Conservation (phyloP, 2,888 invertebrate genomes). For the Meiosimyza decipiens region DNA sequence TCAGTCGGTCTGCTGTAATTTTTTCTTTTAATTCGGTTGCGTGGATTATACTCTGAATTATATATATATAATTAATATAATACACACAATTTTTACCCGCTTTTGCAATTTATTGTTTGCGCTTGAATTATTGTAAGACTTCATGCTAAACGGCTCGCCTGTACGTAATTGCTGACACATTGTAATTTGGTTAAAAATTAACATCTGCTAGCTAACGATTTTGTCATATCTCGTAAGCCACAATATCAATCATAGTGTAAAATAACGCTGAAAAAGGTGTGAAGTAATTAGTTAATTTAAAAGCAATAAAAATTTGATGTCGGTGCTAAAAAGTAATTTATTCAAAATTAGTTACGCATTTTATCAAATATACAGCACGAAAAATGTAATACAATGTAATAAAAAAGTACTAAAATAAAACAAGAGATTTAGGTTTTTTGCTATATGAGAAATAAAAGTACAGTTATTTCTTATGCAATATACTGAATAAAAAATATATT, state of each 20-base stretch:
- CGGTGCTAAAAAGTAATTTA: slow-evolving; percentile 9
- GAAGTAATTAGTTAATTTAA: background rate
- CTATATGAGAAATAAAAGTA: slow-evolving; percentile 22
- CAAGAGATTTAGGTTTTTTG: slow-evolving; percentile 16
- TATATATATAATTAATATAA: no score
- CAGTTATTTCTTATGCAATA: no score
- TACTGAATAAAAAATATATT: no score
- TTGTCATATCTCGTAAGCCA: slow-evolving; percentile 4
- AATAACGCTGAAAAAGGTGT: slow-evolving; percentile 1
- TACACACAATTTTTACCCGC: no score
- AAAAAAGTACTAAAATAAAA: slow-evolving; percentile 17
- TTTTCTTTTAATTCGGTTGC: no score
- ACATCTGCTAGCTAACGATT: background rate
- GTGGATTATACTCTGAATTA: no score
- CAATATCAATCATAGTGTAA: slow-evolving; percentile 9
- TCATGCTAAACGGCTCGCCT: background rate
- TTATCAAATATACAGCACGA: background rate
- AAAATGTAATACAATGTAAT: background rate
- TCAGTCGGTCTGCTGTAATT: no score
- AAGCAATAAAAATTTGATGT: background rate
- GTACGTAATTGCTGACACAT: no score
- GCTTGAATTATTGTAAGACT: background rate
- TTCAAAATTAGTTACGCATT: slow-evolving; percentile 5
- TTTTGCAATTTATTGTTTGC: no score
- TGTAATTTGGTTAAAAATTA: slow-evolving; percentile 10